Evolutionary conservation across 2,113 vertebrate species (phyloP).

Genomic region (Papio anubis): DNA sequence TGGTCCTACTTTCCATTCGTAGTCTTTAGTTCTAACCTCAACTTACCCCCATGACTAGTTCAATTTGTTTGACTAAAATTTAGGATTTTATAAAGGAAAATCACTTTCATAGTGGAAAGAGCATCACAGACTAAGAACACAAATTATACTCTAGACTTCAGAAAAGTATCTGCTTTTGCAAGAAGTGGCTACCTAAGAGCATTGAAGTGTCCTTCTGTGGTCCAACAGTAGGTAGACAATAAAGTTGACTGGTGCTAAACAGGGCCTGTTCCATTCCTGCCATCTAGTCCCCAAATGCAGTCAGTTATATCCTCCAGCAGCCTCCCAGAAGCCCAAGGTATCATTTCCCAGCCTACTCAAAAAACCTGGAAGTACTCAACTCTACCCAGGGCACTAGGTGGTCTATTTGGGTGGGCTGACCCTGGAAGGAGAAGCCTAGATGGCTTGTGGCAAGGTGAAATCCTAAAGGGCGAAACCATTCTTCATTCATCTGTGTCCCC

Average conservation of each 20-base stretch:
- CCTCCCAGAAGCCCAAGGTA: not conserved
- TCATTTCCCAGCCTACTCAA: fast-evolving
- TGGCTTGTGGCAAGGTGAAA: not conserved
- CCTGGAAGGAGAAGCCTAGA: not conserved
- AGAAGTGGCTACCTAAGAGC: not conserved
- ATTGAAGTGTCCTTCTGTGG: not conserved
- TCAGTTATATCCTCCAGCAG: not conserved
- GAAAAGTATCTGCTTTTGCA: not conserved
- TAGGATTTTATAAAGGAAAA: constrained; percentile 69
- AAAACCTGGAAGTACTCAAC: not conserved
- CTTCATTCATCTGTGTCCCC: not conserved
- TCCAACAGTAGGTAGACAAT: not conserved
- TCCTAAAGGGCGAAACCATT: not conserved
- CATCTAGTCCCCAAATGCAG: not conserved
- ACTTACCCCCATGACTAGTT: constrained; percentile 58
- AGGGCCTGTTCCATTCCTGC: not conserved
- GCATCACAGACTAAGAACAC: not conserved
- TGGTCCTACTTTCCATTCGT: constrained; percentile 75
- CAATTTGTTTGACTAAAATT: constrained; percentile 70
- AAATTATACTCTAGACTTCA: not conserved
- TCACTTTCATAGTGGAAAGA: constrained; percentile 62
- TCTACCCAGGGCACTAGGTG: too few species aligned
- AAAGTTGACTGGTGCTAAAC: not conserved
- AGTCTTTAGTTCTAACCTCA: constrained; percentile 54
- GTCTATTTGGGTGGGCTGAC: not conserved